phyloP scores from a whole-genome alignment of 1,140 invertebrate species.

The Sinonovacula constricta region DNA sequence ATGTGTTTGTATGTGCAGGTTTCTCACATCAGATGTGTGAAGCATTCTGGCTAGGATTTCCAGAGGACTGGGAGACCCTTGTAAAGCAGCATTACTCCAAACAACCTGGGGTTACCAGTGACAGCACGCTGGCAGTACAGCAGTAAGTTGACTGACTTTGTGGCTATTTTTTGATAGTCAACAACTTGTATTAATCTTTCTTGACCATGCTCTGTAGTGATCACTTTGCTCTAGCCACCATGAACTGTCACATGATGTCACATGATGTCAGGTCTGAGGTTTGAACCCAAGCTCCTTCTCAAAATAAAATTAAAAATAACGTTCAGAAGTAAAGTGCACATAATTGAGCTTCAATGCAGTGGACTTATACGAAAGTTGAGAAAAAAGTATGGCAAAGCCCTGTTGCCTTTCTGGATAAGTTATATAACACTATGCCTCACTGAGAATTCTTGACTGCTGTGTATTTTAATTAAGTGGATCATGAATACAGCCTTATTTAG shows the following conservation, averaged over 20 bases:
- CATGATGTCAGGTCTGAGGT: background rate
- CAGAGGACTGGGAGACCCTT: slow-evolving; percentile 17
- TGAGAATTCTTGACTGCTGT: too few relatives aligned
- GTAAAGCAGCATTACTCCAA: slow-evolving; percentile 9
- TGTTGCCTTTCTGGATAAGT: too few relatives aligned
- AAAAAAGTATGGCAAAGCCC: too few relatives aligned
- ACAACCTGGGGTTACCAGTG: background rate
- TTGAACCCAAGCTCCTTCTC: background rate
- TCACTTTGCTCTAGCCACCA: background rate
- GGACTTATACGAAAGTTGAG: too few relatives aligned
- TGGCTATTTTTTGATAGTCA: too few relatives aligned
- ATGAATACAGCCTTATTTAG: too few relatives aligned
- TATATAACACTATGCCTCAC: too few relatives aligned
- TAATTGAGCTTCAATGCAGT: too few relatives aligned
- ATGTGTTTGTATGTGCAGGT: too few relatives aligned
- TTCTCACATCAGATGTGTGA: slow-evolving; percentile 27
- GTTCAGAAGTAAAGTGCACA: too few relatives aligned
- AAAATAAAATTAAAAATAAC: too few relatives aligned
- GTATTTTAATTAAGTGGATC: too few relatives aligned
- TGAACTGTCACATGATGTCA: background rate
- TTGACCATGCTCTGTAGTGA: background rate
- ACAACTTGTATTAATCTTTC: background rate
- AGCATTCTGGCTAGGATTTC: slow-evolving; percentile 34
- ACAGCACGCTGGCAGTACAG: background rate
- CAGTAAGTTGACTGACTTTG: background rate